A percentile compares a stretch with the other conserved stretches of the same genome.
phyloP scores from a whole-genome alignment of 2,888 invertebrate species.

The Campoletis raptor region DNA sequence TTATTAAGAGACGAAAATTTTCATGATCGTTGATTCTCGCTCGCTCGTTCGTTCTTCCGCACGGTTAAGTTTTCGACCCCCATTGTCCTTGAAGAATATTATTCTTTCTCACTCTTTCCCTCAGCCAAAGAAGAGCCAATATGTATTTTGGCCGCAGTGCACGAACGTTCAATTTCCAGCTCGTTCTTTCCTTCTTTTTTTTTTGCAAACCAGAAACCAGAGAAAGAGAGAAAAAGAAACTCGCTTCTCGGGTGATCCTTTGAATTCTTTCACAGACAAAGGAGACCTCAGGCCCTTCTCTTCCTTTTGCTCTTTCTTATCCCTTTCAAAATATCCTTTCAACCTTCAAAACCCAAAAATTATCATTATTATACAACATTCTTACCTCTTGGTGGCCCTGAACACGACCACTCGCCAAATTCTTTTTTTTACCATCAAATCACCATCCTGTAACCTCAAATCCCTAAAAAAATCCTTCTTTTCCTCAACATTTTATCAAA shows the following conservation, averaged over 20 bases:
- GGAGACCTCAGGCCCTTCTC: slow-evolving; percentile 55
- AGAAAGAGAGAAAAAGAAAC: slow-evolving; percentile 27
- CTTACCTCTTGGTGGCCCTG: background rate
- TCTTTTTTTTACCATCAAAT: background rate
- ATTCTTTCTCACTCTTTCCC: slow-evolving; percentile 19
- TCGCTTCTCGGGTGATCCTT: slow-evolving; percentile 54
- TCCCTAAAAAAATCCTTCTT: no score
- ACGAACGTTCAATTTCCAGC: slow-evolving; percentile 52
- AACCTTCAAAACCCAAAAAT: slow-evolving; percentile 21
- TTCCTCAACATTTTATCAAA: no score
- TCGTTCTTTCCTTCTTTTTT: slow-evolving; percentile 70
- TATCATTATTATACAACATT: slow-evolving; percentile 18
- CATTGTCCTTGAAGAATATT: slow-evolving; percentile 69
- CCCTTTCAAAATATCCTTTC: slow-evolving; percentile 46
- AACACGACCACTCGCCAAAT: background rate
- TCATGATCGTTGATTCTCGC: slow-evolving; percentile 15
- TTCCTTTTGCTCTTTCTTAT: slow-evolving; percentile 35
- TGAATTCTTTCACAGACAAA: slow-evolving; percentile 65
- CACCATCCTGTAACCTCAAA: background rate
- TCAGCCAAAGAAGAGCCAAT: slow-evolving; percentile 26
- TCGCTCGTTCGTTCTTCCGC: slow-evolving; percentile 65
- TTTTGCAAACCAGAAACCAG: slow-evolving; percentile 51
- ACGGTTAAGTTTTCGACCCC: slow-evolving; percentile 69
- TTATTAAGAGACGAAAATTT: slow-evolving; percentile 28
- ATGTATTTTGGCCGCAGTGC: slow-evolving; percentile 46